Evolutionary conservation across 2,113 vertebrate genomes (phyloP).

Genomic region (Dasyurus viverrinus): DNA sequence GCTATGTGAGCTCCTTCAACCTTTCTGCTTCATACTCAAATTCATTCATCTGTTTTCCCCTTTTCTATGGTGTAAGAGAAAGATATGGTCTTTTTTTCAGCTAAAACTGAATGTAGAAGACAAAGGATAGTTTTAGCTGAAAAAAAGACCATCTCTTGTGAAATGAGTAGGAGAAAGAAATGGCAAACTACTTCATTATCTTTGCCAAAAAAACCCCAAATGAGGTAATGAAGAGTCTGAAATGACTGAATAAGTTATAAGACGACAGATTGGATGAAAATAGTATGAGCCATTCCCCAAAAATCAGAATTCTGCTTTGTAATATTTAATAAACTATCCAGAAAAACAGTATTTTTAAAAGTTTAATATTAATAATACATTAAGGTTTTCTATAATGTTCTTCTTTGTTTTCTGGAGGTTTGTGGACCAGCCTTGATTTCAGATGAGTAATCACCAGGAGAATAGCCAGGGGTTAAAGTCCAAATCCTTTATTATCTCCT

Average conservation of each 20-base stretch:
- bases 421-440: no score
- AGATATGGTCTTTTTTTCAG: not conserved
- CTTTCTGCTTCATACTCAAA: no score
- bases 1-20: no score
- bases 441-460: no score
- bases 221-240: not conserved
- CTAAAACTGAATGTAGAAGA: no score
- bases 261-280: not conserved
- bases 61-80: not conserved
- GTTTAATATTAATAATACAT: not conserved
- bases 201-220: not conserved
- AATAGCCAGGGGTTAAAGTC: no score
- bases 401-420: no score
- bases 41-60: no score
- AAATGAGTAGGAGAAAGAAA: not conserved
- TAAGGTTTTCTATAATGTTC: not conserved
- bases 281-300: not conserved
- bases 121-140: no score
- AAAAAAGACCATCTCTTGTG: no score
- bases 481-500: no score
- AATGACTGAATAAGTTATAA: not conserved
- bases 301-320: not conserved
- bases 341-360: not conserved
- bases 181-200: not conserved
- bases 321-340: not conserved